Percentiles rank a stretch among this genome's conserved stretches.
Conservation (phyloP, 2,888 invertebrate genomes). For the Apoda limacodes region DNA sequence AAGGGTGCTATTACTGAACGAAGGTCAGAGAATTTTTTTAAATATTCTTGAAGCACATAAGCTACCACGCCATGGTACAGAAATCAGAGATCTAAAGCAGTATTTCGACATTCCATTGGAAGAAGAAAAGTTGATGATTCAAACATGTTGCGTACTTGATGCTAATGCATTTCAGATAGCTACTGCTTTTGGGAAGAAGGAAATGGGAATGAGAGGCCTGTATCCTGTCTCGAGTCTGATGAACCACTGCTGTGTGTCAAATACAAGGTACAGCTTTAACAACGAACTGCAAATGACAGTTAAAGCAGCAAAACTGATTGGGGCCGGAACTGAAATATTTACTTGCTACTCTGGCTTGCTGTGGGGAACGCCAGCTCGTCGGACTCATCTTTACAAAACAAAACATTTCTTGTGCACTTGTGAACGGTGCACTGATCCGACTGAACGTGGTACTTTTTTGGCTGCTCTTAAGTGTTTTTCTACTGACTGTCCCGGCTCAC, state of each 20-base stretch:
- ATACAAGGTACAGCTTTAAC: conserved; percentile 74
- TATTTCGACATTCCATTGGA: conserved; percentile 58
- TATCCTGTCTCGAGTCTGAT: conserved; percentile 76
- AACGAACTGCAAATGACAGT: conserved; percentile 68
- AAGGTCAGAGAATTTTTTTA: conserved; percentile 63
- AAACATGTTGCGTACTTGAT: conserved; percentile 72
- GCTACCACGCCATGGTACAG: conserved; percentile 65
- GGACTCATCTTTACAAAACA: conserved; percentile 71
- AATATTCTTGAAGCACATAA: conserved; percentile 61
- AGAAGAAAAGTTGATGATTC: conserved; percentile 70
- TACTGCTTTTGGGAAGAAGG: conserved; percentile 48
- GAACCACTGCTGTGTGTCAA: conserved; percentile 78
- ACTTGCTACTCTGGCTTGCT: conserved; percentile 74
- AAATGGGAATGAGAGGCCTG: conserved; percentile 70
- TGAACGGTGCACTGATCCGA: conserved; percentile 73
- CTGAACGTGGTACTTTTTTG: conserved; percentile 72
- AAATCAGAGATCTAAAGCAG: conserved; percentile 66
- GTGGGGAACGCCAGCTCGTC: conserved; percentile 76
- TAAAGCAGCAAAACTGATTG: conserved; percentile 69
- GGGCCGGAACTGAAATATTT: conserved; percentile 72
- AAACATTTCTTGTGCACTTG: conserved; percentile 79
- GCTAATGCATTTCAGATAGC: conserved; percentile 77
- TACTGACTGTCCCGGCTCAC: conserved; percentile 58
- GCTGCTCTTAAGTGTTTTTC: conserved; percentile 70
- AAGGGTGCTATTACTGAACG: conserved; percentile 44